Conservation (phyloP, 1,140 invertebrate genomes). For the Drosophila mayri region DNA sequence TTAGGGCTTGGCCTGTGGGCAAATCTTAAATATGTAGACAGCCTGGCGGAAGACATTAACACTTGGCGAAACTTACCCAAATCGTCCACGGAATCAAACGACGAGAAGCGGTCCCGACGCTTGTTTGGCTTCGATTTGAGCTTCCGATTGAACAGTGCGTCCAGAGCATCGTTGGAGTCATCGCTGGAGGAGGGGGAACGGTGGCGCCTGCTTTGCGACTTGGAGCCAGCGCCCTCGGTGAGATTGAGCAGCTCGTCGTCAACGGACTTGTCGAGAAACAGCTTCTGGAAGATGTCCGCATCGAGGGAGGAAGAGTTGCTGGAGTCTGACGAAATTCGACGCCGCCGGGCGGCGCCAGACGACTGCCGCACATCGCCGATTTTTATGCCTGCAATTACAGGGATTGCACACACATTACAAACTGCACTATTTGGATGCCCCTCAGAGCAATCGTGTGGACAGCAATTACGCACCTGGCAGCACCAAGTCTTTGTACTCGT, state of each 20-base stretch:
- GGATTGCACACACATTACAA: not conserved
- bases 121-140: slow-evolving; percentile 19
- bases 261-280: slow-evolving; percentile 59
- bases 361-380: slow-evolving; percentile 25
- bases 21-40: not conserved
- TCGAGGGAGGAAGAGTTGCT: slow-evolving; percentile 68
- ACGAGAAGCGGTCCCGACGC: slow-evolving; percentile 40
- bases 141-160: slow-evolving; percentile 48
- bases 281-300: slow-evolving; percentile 71
- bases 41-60: too few species aligned
- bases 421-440: not conserved
- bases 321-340: slow-evolving; percentile 63
- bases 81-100: slow-evolving; percentile 58
- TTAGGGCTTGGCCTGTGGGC: slow-evolving; percentile 49
- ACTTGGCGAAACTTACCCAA: slow-evolving; percentile 34
- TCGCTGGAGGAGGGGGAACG: slow-evolving; percentile 55
- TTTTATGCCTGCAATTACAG: slow-evolving; percentile 50
- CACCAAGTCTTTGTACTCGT: slow-evolving; percentile 74
- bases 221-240: slow-evolving; percentile 30
- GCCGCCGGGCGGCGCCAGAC: slow-evolving; percentile 18
- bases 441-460: not conserved
- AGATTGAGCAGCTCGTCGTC: slow-evolving; percentile 56
- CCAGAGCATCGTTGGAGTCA: slow-evolving; percentile 58
- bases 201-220: slow-evolving; percentile 21
- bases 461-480: slow-evolving; percentile 55